phyloP scores from a whole-genome alignment of 2,797 vertebrate species.

The Parauchenoglanis ngamensis region DNA sequence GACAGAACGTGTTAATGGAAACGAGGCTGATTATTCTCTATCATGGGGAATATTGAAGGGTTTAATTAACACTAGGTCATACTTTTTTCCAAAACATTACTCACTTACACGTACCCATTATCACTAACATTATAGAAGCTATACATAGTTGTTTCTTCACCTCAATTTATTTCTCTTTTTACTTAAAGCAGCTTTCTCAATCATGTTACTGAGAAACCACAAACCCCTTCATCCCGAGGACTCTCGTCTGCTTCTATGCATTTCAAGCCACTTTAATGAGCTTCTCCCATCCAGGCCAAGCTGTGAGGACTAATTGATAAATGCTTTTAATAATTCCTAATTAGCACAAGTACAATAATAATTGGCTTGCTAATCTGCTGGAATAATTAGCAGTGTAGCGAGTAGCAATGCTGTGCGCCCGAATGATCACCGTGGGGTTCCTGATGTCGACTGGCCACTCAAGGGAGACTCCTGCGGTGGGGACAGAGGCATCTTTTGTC shows the following conservation, averaged over 20 bases:
- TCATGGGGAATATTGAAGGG: not conserved
- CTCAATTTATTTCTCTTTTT: not conserved
- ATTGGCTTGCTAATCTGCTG: conserved; percentile 84
- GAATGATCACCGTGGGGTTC: conserved; percentile 75
- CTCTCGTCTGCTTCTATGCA: conserved; percentile 57
- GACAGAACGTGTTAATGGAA: not conserved
- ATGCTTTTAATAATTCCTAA: conserved; percentile 92
- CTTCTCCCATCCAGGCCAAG: conserved; percentile 80
- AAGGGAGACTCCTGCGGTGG: conserved; percentile 57
- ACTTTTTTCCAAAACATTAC: not conserved
- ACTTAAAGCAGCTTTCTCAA: not conserved
- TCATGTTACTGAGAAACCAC: conserved; percentile 29
- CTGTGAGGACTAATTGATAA: conserved; percentile 86
- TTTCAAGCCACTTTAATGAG: conserved; percentile 82
- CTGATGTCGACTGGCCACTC: conserved; percentile 77
- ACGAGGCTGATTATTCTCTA: not conserved
- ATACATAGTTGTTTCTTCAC: not conserved
- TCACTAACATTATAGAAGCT: not conserved
- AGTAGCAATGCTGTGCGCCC: conserved; percentile 71
- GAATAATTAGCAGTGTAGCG: conserved; percentile 88
- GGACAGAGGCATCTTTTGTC: conserved; percentile 60
- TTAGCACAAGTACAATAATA: conserved; percentile 92
- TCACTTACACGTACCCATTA: not conserved
- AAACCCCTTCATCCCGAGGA: not conserved
- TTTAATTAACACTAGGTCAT: not conserved